phyloP scores from a whole-genome alignment of 2,797 vertebrate genomes.

The Myiothlypis coronata region DNA sequence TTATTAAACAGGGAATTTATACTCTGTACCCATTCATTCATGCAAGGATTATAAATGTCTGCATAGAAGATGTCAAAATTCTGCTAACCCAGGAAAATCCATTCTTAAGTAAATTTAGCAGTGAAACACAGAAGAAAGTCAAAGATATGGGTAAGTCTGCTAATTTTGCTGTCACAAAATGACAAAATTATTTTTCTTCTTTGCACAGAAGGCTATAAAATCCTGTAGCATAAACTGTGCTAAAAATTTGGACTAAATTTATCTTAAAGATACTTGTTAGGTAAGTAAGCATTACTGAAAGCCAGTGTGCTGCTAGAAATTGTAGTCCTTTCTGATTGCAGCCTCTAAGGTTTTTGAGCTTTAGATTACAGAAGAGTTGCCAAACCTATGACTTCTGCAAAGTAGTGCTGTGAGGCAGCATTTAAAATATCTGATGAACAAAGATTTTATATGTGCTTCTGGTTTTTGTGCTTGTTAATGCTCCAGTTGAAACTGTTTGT shows the following conservation, averaged over 20 bases:
- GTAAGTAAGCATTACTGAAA: neutral
- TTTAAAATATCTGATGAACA: neutral
- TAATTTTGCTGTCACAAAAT: neutral
- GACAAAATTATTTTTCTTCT: neutral
- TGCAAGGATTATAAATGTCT: constrained; percentile 87
- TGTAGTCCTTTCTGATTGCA: neutral
- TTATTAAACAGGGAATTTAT: constrained; percentile 87
- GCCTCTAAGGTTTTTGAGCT: neutral
- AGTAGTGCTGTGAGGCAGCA: neutral
- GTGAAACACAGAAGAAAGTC: constrained; percentile 84
- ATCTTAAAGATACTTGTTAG: neutral
- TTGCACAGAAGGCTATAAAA: neutral
- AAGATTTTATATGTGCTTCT: neutral
- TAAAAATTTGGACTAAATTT: neutral
- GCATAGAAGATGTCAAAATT: constrained; percentile 91
- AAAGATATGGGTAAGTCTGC: constrained; percentile 85
- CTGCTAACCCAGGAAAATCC: constrained; percentile 97
- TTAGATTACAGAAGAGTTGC: neutral
- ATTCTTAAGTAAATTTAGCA: constrained; percentile 90
- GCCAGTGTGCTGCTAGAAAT: neutral
- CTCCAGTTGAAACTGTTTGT: neutral
- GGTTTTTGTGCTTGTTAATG: neutral
- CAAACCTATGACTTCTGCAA: neutral
- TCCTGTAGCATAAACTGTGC: neutral
- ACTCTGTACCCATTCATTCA: constrained; percentile 92